Conservation (phyloP, 2,113 vertebrate genomes). For the Poecilia latipinna region DNA sequence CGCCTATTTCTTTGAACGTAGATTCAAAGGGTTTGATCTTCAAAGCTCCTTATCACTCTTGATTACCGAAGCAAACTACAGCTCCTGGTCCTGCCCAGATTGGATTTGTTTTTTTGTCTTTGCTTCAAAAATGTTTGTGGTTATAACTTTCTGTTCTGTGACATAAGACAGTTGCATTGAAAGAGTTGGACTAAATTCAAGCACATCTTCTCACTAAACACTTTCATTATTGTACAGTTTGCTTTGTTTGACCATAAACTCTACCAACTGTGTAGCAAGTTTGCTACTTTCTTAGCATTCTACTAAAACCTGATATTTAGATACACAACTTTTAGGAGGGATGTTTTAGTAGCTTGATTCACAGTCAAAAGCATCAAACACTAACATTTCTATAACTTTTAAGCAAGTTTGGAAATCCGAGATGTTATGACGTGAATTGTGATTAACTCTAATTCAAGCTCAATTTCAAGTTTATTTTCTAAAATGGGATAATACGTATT, state of each 20-base stretch:
- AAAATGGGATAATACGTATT: too few relatives aligned
- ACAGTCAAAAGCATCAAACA: background rate
- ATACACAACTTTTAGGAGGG: too few relatives aligned
- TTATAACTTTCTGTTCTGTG: background rate
- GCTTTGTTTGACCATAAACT: background rate
- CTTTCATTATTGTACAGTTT: background rate
- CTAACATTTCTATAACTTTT: background rate
- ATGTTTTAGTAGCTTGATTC: background rate
- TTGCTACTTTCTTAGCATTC: too few relatives aligned
- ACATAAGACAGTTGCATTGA: background rate
- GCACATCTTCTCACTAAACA: background rate
- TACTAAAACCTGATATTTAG: too few relatives aligned
- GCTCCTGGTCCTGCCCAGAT: constrained; percentile 8
- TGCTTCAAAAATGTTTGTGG: background rate
- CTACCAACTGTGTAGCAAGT: too few relatives aligned
- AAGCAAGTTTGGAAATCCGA: too few relatives aligned
- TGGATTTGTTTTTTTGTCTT: constrained; percentile 9
- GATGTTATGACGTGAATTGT: too few relatives aligned
- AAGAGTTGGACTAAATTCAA: background rate
- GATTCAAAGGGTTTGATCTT: constrained; percentile 52
- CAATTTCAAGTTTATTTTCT: too few relatives aligned
- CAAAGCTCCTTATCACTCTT: constrained; percentile 39
- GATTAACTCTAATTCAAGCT: too few relatives aligned
- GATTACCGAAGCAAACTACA: constrained; percentile 10
- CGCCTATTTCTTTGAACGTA: constrained; percentile 42